These are phyloP conservation scores for Strix uralensis DNA, from an alignment of 2,113 vertebrate species.

Conservation along the genomic window DNA sequence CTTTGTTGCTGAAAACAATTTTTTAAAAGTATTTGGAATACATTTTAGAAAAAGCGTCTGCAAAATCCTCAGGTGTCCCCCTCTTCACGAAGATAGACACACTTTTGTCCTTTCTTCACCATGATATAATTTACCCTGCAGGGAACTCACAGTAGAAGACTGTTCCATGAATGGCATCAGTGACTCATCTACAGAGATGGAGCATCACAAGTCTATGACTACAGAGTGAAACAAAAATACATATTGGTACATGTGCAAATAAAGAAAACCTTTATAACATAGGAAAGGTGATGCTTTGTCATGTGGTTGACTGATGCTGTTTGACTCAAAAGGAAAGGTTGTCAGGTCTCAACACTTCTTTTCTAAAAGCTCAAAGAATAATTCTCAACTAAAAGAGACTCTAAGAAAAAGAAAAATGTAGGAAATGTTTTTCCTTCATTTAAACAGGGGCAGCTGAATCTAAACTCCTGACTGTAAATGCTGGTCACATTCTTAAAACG, in stretches of 20 bases:
- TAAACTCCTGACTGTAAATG: background rate
- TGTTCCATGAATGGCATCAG: background rate
- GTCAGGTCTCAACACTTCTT: background rate
- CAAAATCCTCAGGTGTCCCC: background rate
- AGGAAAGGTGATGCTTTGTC: background rate
- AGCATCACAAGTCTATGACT: conserved; percentile 1
- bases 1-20: background rate
- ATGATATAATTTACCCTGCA: background rate
- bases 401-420: background rate
- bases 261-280: background rate
- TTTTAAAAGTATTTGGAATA: background rate
- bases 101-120: background rate
- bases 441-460: background rate
- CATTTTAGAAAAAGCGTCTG: background rate
- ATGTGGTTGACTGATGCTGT: background rate
- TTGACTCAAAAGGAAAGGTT: background rate
- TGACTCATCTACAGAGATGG: background rate
- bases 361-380: background rate
- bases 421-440: background rate
- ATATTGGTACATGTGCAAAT: background rate
- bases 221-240: background rate
- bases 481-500: background rate
- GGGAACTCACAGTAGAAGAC: background rate
- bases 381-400: background rate
- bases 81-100: background rate